These are phyloP conservation scores for Tolypeutes matacus DNA, from an alignment of 2,797 vertebrate species.

Conservation along the genomic window DNA sequence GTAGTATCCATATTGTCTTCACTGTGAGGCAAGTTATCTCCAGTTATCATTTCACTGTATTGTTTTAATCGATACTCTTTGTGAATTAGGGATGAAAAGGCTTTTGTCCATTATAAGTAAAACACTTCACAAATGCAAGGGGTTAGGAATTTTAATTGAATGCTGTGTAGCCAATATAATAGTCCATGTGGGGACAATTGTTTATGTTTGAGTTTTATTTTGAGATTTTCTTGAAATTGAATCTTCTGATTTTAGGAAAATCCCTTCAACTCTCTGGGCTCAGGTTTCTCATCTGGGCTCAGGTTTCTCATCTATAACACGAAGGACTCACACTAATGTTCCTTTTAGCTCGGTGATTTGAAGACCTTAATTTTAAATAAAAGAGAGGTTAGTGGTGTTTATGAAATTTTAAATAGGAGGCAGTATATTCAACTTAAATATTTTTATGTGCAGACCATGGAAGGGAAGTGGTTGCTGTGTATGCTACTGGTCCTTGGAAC, in stretches of 20 bases:
- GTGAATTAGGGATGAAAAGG: not conserved
- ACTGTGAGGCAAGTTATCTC: not conserved
- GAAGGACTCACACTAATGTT: not conserved
- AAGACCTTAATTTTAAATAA: constrained; percentile 41
- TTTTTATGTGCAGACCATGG: constrained; percentile 91
- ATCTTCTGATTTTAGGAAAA: constrained; percentile 49
- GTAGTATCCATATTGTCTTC: not conserved
- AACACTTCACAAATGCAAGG: constrained; percentile 17
- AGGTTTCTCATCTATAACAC: constrained; percentile 9
- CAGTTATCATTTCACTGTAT: not conserved
- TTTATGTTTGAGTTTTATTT: constrained; percentile 39
- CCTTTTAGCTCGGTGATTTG: constrained; percentile 39
- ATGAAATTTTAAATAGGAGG: not conserved
- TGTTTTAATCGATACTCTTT: not conserved
- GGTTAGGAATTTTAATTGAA: constrained; percentile 44
- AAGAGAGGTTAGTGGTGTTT: not conserved
- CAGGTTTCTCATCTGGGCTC: not conserved
- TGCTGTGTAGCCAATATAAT: not conserved
- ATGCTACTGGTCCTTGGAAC: constrained; percentile 90
- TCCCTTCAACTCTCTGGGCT: not conserved
- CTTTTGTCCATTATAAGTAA: constrained; percentile 18
- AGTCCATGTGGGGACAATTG: not conserved
- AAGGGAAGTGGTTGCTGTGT: constrained; percentile 91
- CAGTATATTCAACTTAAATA: not conserved
- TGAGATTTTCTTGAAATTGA: constrained; percentile 41